phyloP scores from a whole-genome alignment of 2,113 vertebrate species.

The Neogobius melanostomus region DNA sequence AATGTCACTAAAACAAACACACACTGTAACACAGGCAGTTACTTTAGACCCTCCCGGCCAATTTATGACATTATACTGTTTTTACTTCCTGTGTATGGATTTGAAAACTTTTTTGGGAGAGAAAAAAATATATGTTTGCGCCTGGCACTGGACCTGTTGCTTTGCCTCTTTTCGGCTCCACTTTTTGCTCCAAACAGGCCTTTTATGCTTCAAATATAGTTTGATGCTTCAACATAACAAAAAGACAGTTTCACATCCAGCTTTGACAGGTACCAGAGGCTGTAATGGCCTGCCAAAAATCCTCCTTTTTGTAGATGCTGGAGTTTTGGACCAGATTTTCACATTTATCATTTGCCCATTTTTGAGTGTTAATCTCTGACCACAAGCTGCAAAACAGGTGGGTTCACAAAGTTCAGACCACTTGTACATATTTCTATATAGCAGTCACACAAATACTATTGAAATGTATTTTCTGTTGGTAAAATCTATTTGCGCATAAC shows the following conservation, averaged over 20 bases:
- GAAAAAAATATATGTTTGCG: background rate
- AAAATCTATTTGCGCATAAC: too few species aligned
- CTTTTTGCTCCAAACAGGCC: background rate
- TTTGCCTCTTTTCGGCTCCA: background rate
- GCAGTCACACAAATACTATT: too few species aligned
- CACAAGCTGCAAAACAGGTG: background rate
- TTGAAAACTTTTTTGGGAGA: background rate
- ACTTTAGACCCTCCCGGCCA: background rate
- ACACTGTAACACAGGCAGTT: background rate
- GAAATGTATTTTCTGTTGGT: too few species aligned
- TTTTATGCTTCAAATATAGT: background rate
- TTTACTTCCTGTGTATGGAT: background rate
- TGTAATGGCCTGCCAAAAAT: conserved; percentile 1
- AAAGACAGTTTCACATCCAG: background rate
- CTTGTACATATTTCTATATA: too few species aligned
- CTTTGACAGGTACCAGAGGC: background rate
- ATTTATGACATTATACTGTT: too few species aligned
- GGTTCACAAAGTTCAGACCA: too few species aligned
- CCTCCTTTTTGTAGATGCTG: conserved; percentile 5
- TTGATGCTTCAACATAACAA: conserved; percentile 2
- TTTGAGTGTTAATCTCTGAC: background rate
- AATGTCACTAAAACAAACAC: background rate
- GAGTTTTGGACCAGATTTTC: conserved; percentile 4
- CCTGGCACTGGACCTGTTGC: background rate
- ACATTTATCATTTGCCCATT: background rate